Base-by-base conservation (phyloP, 64 coral and sea anemone genomes). In the Acropora yongei region DNA sequence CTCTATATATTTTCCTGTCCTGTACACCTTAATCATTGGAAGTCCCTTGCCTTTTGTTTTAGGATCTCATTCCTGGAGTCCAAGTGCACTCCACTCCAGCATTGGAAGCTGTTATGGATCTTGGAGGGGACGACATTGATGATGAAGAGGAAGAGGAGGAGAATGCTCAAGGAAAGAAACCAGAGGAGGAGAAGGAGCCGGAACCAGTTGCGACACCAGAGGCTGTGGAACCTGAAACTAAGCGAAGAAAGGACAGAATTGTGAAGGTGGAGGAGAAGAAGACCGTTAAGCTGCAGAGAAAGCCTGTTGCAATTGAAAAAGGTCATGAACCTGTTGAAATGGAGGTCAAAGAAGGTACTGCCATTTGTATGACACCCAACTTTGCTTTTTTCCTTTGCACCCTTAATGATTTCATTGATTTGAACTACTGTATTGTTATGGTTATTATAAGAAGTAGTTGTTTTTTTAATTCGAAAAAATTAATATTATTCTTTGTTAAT, bases 11-110 rank as follows among this genome's bases (percentile, higher is more conserved):
- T 30, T 30, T 30, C 30, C 30, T 30, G 30, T 30, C 30, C 30
- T 30, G 30, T 30, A 30, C 30, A 30, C 30, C 30, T 30, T 30
- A 30, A 30, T 30, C 30, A 30, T 30, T 30, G 30, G 30, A 30
- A 30, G 30, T 30, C 51, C 19, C 44, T 16, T 43, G 0, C 30
- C 6, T 40, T 78, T 3, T 13, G 40, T 41, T 78, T 8, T 19
- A 98, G 97, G 97, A 93, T 63, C 84, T 98, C 2, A 98, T 98
- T 65, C 97, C 97, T 63, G 97, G 83, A 72, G 97, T 98, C 6
- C 97, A 98, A 78, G 91, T 98, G 8, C 94, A 95, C 19, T 91
- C 88, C 5, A 99, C 97, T 14, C 94, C 97, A 55, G 97, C 97
- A 0, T 50, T 99, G 73, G 97, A 99, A 50, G 97, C 97, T n/a